Conservation (phyloP, 2,113 vertebrate species). For the Cranoglanis bouderius region DNA sequence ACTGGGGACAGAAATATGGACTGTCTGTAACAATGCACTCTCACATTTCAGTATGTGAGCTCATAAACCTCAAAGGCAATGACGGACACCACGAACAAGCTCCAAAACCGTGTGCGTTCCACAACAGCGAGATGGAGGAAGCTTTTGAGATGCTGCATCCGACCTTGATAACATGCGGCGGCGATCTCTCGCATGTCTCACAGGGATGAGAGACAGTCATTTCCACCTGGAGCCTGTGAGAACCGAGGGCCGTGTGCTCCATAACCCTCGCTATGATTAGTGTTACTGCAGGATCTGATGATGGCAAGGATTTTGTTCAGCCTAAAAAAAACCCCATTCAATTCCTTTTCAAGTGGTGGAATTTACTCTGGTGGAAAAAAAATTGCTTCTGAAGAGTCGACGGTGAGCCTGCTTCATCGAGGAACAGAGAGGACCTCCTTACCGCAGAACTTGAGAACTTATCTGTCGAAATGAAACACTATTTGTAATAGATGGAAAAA, state of each 20-base stretch:
- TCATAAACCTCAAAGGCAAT: not conserved
- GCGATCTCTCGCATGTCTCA: conserved; percentile 18
- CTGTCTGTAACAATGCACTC: not conserved
- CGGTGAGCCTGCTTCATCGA: not conserved
- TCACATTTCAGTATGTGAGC: not conserved
- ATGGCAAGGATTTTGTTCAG: conserved; percentile 21
- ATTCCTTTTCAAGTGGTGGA: conserved; percentile 30
- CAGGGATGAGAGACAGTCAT: conserved; percentile 36
- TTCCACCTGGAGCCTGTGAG: conserved; percentile 34
- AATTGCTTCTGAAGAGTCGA: not conserved
- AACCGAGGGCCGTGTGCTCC: not conserved
- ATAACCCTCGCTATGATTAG: conserved; percentile 23
- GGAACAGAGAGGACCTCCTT: not conserved
- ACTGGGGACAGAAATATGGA: not conserved
- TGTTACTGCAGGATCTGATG: conserved; percentile 20
- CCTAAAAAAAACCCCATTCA: not conserved
- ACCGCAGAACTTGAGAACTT: not conserved
- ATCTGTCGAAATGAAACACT: not conserved
- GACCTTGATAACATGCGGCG: not conserved
- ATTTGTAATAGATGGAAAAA: not conserved
- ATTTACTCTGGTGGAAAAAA: conserved; percentile 5
- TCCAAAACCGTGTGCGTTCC: not conserved
- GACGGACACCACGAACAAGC: not conserved
- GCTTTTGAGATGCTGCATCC: conserved; percentile 17
- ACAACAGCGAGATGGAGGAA: not conserved